These are phyloP conservation scores for Neocrepidodera transversa DNA, from an alignment of 2,888 invertebrate genomes.

Conservation along the genomic window DNA sequence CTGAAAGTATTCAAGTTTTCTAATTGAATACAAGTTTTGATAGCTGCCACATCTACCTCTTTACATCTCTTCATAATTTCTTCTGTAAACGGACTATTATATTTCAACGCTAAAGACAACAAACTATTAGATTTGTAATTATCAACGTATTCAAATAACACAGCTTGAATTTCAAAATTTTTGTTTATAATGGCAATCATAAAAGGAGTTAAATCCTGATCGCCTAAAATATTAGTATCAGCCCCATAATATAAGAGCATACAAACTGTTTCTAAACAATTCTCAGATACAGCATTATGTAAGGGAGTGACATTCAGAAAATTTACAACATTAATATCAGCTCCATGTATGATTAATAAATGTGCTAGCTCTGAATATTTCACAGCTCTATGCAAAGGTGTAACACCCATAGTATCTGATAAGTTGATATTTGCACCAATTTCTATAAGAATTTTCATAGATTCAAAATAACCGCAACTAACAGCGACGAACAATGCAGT, in stretches of 20 bases:
- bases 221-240: constrained; percentile 37
- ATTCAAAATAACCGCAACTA: constrained; percentile 29
- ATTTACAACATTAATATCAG: constrained; percentile 45
- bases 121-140: constrained; percentile 43
- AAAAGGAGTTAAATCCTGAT: constrained; percentile 42
- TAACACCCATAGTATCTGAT: constrained; percentile 37
- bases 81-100: constrained; percentile 36
- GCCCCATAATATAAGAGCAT: constrained; percentile 49
- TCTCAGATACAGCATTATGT: constrained; percentile 42
- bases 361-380: constrained; percentile 36
- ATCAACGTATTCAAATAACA: constrained; percentile 43
- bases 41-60: constrained; percentile 31
- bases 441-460: constrained; percentile 40
- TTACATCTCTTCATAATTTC: constrained; percentile 44
- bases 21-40: constrained; percentile 31
- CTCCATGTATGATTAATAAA: constrained; percentile 45
- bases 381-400: constrained; percentile 46
- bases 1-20: constrained; percentile 38
- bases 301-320: constrained; percentile 44
- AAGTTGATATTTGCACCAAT: constrained; percentile 45
- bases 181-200: constrained; percentile 41
- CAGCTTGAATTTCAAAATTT: constrained; percentile 37
- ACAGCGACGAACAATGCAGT: constrained; percentile 45
- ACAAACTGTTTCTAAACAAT: constrained; percentile 43
- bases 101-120: constrained; percentile 41